Percentiles rank a stretch among this genome's conserved stretches.
Evolutionary conservation across 2,797 vertebrate genomes (phyloP).

Genomic region (Protonibea diacanthus): DNA sequence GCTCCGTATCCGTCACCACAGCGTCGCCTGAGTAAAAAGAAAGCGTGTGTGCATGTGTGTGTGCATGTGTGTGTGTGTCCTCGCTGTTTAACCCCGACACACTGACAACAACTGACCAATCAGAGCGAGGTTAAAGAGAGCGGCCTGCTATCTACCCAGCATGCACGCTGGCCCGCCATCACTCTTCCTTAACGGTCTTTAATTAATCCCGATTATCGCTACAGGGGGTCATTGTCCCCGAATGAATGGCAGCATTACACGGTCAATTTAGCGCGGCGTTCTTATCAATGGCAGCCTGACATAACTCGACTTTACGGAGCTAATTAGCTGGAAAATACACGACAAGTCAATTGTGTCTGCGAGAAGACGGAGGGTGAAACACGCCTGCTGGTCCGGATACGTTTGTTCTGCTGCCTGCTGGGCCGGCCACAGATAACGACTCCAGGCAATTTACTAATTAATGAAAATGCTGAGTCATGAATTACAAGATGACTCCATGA

Average conservation of each 20-base stretch:
- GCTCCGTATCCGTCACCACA: too few species aligned
- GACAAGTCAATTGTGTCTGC: constrained; percentile 92
- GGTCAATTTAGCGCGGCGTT: constrained; percentile 91
- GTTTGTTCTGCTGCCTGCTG: constrained; percentile 68
- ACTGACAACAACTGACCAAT: constrained; percentile 54
- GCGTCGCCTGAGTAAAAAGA: too few species aligned
- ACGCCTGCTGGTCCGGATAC: constrained; percentile 83
- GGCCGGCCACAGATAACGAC: constrained; percentile 47
- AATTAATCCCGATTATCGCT: constrained; percentile 83
- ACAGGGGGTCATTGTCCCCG: constrained; percentile 81
- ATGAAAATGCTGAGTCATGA: not conserved
- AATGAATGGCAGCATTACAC: constrained; percentile 89
- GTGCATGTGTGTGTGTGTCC: not conserved
- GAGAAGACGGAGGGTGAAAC: constrained; percentile 81
- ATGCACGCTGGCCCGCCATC: constrained; percentile 51
- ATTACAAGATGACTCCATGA: too few species aligned
- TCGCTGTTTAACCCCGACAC: constrained; percentile 56
- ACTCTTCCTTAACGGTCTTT: constrained; percentile 68
- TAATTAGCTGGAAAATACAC: constrained; percentile 96
- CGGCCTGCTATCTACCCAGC: constrained; percentile 63
- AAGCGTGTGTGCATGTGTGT: not conserved
- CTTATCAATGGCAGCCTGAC: constrained; percentile 92
- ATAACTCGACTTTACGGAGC: constrained; percentile 86
- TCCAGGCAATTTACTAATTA: constrained; percentile 31
- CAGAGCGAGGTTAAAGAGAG: constrained; percentile 32